Conservation (phyloP, 2,113 vertebrate species). For the Mobula birostris region DNA sequence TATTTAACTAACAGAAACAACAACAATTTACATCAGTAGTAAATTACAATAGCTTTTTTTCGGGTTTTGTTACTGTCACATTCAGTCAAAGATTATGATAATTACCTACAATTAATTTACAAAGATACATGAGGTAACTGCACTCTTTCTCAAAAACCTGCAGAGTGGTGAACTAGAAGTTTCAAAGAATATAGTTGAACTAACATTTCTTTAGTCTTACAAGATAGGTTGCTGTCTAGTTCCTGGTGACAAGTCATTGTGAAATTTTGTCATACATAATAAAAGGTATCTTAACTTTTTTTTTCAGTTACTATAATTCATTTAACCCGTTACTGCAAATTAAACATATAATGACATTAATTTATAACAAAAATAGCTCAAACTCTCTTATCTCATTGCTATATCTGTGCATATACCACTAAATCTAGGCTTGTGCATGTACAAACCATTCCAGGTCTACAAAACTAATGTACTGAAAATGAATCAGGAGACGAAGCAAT, state of each 20-base stretch:
- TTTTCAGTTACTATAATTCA: background rate
- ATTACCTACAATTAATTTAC: background rate
- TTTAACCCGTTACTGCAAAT: background rate
- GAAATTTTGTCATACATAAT: background rate
- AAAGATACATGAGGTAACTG: background rate
- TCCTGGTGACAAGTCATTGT: background rate
- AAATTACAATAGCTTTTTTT: background rate
- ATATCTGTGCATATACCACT: background rate
- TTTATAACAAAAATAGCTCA: background rate
- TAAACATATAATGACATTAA: background rate
- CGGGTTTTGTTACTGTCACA: background rate
- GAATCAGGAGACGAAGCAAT: background rate
- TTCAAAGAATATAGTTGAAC: constrained; percentile 12
- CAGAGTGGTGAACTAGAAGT: background rate
- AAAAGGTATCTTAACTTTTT: background rate
- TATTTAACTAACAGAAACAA: too few species aligned
- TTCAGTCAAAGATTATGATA: background rate
- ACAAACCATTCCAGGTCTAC: background rate
- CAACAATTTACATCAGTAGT: background rate
- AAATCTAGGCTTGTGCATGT: background rate
- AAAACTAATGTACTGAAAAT: background rate
- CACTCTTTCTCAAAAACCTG: background rate
- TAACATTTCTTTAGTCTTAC: background rate
- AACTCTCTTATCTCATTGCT: background rate
- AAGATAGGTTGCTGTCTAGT: background rate